Evolutionary conservation across 2,797 vertebrate genomes (phyloP), one percentile per base, ranked within the genome.

Genomic region (Anguilla obscura): DNA sequence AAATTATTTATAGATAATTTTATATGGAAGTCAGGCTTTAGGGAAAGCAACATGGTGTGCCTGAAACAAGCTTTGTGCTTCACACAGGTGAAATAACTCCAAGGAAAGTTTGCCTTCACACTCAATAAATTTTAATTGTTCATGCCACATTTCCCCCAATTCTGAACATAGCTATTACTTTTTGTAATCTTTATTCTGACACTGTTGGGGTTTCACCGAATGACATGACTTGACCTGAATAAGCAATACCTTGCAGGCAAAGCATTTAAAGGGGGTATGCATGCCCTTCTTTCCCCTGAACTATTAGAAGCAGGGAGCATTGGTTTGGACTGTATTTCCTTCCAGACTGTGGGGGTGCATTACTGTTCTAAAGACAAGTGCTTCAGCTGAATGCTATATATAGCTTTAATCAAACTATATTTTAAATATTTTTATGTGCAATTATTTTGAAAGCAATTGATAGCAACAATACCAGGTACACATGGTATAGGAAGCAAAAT

Each of bases 1-100:
- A 16, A 74, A 74, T 33, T 74, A 74, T 74, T 74, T 74, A 74
- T 74, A 33, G 69, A 74, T 74, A 74, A 74, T 74, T 33, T 74
- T 33, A 74, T 74, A 33, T 74, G 69, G 69, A 74, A 74, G 27
- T 14, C 69, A 74, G 2, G 12, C 30, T 74, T 74, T 3, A 69
- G 63, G 69, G 27, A 74, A 12, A 30, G 12, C 27, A 12, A 74
- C 69, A 12, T 74, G 30, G 9, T 74, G 69, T 74, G 30, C 27
- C 69, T 33, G 69, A 74, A 33, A 36, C 12, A 30, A 36, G 69
- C 69, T 33, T 30, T 74, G 69, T 36, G 69, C 69, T 74, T 30
- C 10, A 14, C 30, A 33, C 69, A 30, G 30, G 30, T 74, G 69
- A 74, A 30, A 33, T 74, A 74, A 74, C 69, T 74, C 12, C 69